Base-by-base conservation (phyloP, 2,113 vertebrate genomes). In the Myotis brandtii region DNA sequence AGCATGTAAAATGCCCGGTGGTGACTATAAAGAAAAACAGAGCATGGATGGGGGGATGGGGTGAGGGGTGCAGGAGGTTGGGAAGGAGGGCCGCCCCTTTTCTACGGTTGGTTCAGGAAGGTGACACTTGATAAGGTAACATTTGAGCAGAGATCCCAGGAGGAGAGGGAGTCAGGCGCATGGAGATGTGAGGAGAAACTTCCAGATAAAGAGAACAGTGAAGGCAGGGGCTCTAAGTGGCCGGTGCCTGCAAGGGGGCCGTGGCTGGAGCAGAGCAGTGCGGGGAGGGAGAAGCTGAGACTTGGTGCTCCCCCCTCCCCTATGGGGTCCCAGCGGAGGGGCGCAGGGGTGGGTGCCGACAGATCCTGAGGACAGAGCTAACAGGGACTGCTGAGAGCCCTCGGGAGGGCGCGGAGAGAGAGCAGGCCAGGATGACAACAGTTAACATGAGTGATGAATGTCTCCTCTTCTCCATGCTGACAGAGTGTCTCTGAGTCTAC, bases 41-140 rank as follows among this genome's bases (percentile, higher is more conserved):
- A 20, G 46, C 83, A n/a, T n/a, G n/a, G n/a, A n/a, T n/a, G n/a
- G n/a, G n/a, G n/a, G n/a, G n/a, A n/a, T n/a, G n/a, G n/a, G n/a
- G 2, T 2, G 3, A n/a, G 32, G 8, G 4, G 23, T 0, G 0
- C 46, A 10, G 8, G n/a, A 12, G 20, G n/a, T 17, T 9, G 0
- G 30, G 64, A 30, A 37, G 70, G 83, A 59, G 52, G 32, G 13
- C 18, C 1, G 20, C 43, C 20, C 50, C 17, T 27, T 50, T 34
- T 13, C 34, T 18, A 9, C 5, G 18, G 40, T 4, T n/a, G 20
- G 30, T 6, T 64, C 3, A 1, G n/a, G n/a, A 62, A 66, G 43
- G 7, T 27, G 54, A 62, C 67, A 6, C 73, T 66, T 64, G 64
- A 43, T 59, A 40, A 69, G 21, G 25, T 25, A 64, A 66, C 66